Conservation (phyloP, 1,140 invertebrate genomes). For the Eupeodes corollae region DNA sequence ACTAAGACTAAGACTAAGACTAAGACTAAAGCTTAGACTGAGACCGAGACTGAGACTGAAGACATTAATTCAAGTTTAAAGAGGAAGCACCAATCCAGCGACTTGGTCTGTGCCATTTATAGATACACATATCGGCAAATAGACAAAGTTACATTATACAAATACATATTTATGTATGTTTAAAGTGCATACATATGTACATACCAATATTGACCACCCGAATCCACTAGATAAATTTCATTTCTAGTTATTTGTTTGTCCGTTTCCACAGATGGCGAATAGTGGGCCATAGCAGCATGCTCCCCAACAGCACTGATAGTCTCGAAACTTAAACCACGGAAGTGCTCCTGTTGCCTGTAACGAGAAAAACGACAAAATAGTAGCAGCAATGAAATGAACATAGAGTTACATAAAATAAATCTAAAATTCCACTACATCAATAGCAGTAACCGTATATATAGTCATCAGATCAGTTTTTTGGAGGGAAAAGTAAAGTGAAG, state of each 20-base stretch:
- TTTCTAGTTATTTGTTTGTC: slow-evolving; percentile 54
- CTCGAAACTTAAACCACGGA: slow-evolving; percentile 72
- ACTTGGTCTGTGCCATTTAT: too few species aligned
- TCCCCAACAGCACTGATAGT: slow-evolving; percentile 81
- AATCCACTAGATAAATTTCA: slow-evolving; percentile 78
- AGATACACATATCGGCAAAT: too few species aligned
- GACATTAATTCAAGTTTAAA: too few species aligned
- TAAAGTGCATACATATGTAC: background rate
- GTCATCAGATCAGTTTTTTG: background rate
- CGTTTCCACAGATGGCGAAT: slow-evolving; percentile 50
- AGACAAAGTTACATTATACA: too few species aligned
- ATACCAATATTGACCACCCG: slow-evolving; percentile 61
- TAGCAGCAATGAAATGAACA: too few species aligned
- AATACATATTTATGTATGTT: too few species aligned
- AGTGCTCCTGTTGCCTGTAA: slow-evolving; percentile 49
- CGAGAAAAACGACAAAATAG: background rate
- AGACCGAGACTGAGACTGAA: too few species aligned
- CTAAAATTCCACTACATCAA: background rate
- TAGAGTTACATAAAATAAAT: too few species aligned
- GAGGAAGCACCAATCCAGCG: too few species aligned
- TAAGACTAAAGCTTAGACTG: too few species aligned
- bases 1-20: too few species aligned
- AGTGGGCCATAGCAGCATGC: slow-evolving; percentile 88
- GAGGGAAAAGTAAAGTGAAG: background rate
- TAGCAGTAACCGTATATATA: background rate